A percentile compares a stretch with the other conserved stretches of the same genome.
phyloP scores from a whole-genome alignment of 2,797 vertebrate genomes.

The Lepidocolaptes lacrymiger region DNA sequence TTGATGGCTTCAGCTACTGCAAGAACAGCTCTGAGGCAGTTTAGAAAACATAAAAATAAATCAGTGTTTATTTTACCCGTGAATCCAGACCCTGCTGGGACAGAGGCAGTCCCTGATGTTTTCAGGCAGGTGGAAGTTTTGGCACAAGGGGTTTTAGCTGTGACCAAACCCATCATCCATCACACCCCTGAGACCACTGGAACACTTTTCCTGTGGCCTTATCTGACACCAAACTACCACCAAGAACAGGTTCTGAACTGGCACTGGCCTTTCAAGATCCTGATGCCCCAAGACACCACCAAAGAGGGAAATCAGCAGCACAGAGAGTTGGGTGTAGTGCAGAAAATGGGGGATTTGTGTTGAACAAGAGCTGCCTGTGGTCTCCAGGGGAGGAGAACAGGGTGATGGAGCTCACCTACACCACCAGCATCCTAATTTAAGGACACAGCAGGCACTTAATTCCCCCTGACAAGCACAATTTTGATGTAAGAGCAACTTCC shows the following conservation, averaged over 20 bases:
- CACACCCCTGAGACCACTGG: not conserved
- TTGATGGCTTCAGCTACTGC: accelerated
- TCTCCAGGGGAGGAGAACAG: not conserved
- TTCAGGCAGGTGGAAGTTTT: not conserved
- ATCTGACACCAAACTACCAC: not conserved
- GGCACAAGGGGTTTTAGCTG: not conserved
- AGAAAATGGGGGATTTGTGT: not conserved
- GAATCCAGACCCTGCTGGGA: not conserved
- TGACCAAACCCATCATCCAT: not conserved
- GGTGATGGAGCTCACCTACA: not conserved
- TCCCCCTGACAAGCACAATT: not conserved
- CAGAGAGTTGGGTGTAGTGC: accelerated
- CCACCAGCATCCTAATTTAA: not conserved
- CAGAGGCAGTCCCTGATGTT: not conserved
- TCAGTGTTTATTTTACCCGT: not conserved
- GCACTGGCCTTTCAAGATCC: not conserved
- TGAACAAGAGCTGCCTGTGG: not conserved
- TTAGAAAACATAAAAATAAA: not conserved
- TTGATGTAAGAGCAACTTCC: not conserved
- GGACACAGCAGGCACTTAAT: not conserved
- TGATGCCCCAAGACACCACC: not conserved
- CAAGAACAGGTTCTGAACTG: not conserved
- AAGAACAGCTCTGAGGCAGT: not conserved
- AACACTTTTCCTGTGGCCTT: not conserved
- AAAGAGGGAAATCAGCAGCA: not conserved